These are phyloP conservation scores for Belonocnema kinseyi DNA, from an alignment of 1,140 invertebrate genomes.

Conservation along the genomic window DNA sequence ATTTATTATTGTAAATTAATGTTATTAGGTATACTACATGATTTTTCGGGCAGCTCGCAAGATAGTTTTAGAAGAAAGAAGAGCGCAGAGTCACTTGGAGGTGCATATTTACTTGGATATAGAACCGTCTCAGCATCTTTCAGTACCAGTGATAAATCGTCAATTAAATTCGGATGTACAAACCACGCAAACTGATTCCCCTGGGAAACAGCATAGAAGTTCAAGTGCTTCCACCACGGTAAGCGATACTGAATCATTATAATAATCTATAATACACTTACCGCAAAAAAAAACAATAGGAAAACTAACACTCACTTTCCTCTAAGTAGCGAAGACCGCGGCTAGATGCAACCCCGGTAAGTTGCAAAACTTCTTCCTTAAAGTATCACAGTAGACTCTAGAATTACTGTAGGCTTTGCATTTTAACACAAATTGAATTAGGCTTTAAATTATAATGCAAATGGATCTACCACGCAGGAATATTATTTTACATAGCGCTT, in stretches of 20 bases:
- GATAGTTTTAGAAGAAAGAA: conserved; percentile 89
- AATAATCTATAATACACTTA: not conserved
- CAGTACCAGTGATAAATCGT: conserved; percentile 59
- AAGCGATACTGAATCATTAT: conserved; percentile 44
- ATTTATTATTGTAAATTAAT: too few species aligned
- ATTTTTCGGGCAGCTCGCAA: conserved; percentile 90
- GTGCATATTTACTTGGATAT: conserved; percentile 85
- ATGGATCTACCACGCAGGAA: too few species aligned
- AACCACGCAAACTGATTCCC: conserved; percentile 62
- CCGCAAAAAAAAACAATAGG: not conserved
- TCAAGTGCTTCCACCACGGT: conserved; percentile 74
- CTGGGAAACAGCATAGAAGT: conserved; percentile 69
- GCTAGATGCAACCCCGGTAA: conserved; percentile 20
- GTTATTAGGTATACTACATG: conserved; percentile 85
- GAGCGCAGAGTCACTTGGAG: conserved; percentile 89
- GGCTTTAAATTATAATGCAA: too few species aligned
- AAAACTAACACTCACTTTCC: conserved; percentile 22
- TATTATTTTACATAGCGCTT: too few species aligned
- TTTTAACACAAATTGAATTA: too few species aligned
- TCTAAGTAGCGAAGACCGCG: conserved; percentile 30
- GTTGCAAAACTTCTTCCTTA: conserved; percentile 23
- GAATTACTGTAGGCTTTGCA: not conserved
- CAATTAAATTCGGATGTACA: conserved; percentile 67
- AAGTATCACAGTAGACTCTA: not conserved
- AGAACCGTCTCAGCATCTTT: conserved; percentile 57